Evolutionary conservation across 2,888 invertebrate genomes (phyloP), one percentile per base, ranked within the genome.

Genomic region (Melipona bicolor): DNA sequence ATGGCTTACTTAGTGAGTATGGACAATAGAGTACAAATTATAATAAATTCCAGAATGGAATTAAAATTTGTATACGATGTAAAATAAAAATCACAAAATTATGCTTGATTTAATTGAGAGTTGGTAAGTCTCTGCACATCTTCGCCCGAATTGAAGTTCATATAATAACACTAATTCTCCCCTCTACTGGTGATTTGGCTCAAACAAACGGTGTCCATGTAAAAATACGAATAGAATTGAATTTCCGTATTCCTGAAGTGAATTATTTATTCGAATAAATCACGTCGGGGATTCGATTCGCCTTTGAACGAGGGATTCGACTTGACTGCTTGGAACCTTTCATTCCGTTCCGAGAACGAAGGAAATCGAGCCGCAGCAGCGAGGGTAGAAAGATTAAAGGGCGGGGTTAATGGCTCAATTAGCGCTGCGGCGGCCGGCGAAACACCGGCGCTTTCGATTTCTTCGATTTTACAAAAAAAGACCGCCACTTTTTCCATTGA

Each of bases 331-430:
- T 77, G 77, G 80, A 80, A 81, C 79, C 81, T 72, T 88, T 68
- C 70, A 77, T 73, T 69, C 71, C 5, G 36, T 89, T 89, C 88
- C 78, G 24, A 74, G 88, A 89, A 89, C 76, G 82, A 67, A 87
- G 85, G 84, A 89, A 88, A 87, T 85, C 87, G 85, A 83, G 84
- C 54, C n/a, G 79, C 69, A 81, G 79, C 69, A 81, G 73, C 67
- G 81, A 82, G 77, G 77, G 81, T 77, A 85, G 83, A 87, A 79
- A 87, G 89, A 90, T 90, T 88, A 87, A 90, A 89, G 89, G 84
- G 85, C 79, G 79, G 80, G 86, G 87, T 89, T 90, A 90, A 90
- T 89, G 86, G 83, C 88, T 90, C 89, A 88, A 90, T 90, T 90
- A 90, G 85, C 85, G 83, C 83, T 68, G 75, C 73, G 67, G 72